Conservation (phyloP, 1,140 invertebrate species). For the Trichonephila clavata region DNA sequence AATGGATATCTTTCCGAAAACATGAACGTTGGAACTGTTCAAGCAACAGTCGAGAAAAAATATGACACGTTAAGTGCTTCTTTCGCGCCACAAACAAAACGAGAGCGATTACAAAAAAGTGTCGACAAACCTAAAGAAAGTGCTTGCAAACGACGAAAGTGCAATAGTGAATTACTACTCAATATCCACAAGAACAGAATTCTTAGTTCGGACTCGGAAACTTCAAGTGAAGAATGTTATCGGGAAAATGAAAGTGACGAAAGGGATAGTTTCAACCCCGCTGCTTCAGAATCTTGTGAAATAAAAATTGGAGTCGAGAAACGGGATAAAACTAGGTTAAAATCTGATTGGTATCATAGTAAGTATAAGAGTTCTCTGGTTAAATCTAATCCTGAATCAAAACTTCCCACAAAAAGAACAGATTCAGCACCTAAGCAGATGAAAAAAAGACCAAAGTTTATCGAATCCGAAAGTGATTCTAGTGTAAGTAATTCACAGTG, state of each 20-base stretch:
- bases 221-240: background rate
- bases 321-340: background rate
- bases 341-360: background rate
- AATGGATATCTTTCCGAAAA: background rate
- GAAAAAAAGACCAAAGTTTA: background rate
- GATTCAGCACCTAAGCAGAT: background rate
- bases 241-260: background rate
- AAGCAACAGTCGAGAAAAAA: background rate
- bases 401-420: background rate
- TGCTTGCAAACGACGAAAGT: background rate
- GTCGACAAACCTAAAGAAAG: no score
- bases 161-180: background rate
- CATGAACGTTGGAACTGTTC: background rate
- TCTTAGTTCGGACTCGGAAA: background rate
- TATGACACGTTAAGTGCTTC: no score
- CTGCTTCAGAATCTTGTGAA: background rate
- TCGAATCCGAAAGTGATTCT: background rate
- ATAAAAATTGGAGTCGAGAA: background rate
- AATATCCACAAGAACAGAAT: background rate
- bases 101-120: no score
- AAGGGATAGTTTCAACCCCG: background rate
- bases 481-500: background rate
- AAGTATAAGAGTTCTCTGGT: background rate
- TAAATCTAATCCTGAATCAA: background rate
- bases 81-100: no score